Conservation (phyloP, 2,113 vertebrate genomes). For the Callipepla californica region DNA sequence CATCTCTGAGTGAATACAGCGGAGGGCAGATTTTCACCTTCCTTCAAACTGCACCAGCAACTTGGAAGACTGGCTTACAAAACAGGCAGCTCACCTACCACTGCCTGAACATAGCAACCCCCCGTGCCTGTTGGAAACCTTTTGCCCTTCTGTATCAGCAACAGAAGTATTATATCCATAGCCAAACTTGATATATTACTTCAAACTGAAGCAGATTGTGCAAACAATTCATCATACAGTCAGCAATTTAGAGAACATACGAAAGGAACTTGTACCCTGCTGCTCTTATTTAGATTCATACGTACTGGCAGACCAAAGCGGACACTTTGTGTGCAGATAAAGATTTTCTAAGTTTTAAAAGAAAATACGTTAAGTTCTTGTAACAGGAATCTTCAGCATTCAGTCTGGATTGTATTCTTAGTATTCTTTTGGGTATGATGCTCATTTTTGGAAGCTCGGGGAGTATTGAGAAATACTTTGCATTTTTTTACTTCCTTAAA, state of each 20-base stretch:
- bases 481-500: conserved; percentile 57
- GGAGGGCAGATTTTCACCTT: neutral
- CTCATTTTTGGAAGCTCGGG: neutral
- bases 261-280: fast-evolving
- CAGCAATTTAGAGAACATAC: neutral
- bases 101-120: neutral
- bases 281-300: neutral
- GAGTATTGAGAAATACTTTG: conserved; percentile 46
- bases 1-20: fast-evolving
- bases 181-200: fast-evolving
- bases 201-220: neutral
- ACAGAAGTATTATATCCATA: neutral
- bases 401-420: neutral
- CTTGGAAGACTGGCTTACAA: neutral
- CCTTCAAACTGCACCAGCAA: neutral
- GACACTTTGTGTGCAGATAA: neutral
- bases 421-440: neutral
- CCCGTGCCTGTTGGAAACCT: neutral
- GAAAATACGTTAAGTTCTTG: neutral
- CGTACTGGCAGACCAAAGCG: neutral
- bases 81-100: neutral
- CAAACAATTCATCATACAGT: neutral
- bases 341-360: neutral
- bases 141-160: neutral
- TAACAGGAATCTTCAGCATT: neutral